These are phyloP conservation scores for Cyclargus thomasi DNA, from an alignment of 1,140 invertebrate species.

Conservation along the genomic window DNA sequence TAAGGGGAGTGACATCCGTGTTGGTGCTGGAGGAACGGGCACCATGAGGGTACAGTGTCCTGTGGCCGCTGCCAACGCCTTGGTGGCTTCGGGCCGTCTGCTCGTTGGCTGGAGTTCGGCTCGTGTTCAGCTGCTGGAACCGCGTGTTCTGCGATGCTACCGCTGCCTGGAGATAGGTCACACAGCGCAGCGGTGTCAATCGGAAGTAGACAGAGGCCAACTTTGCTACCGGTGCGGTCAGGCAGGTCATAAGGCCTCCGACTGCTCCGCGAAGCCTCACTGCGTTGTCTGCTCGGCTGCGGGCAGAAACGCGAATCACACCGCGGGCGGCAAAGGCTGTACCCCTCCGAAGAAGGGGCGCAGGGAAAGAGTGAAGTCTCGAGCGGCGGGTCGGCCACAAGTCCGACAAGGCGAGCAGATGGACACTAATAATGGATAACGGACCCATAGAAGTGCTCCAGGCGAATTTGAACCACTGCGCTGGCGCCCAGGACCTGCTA, in stretches of 20 bases:
- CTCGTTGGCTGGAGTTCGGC: constrained; percentile 25
- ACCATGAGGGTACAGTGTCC: constrained; percentile 18
- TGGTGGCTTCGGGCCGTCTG: constrained; percentile 16
- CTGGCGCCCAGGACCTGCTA: too few relatives aligned
- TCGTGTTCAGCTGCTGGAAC: constrained; percentile 7
- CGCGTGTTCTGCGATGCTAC: constrained; percentile 24
- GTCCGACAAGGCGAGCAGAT: too few relatives aligned
- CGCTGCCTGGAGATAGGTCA: constrained; percentile 26
- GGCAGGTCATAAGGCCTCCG: constrained; percentile 23
- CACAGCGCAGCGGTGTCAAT: constrained; percentile 8
- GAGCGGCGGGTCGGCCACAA: neutral
- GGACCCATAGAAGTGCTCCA: neutral
- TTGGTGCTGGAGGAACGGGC: neutral
- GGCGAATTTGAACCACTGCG: too few relatives aligned
- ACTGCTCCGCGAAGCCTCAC: constrained; percentile 10
- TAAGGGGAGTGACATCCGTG: constrained; percentile 19
- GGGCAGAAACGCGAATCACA: constrained; percentile 21
- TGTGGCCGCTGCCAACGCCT: constrained; percentile 19
- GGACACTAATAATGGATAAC: too few relatives aligned
- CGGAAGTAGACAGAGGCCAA: constrained; percentile 18
- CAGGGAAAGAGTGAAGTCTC: neutral
- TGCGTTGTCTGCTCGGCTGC: constrained; percentile 24
- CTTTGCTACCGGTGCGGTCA: constrained; percentile 28
- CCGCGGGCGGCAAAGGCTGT: constrained; percentile 20
- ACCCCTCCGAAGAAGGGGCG: neutral